A percentile compares a stretch with the other conserved stretches of the same genome.
phyloP scores from a whole-genome alignment of 2,797 vertebrate genomes.

The Chelidonichthys spinosus region DNA sequence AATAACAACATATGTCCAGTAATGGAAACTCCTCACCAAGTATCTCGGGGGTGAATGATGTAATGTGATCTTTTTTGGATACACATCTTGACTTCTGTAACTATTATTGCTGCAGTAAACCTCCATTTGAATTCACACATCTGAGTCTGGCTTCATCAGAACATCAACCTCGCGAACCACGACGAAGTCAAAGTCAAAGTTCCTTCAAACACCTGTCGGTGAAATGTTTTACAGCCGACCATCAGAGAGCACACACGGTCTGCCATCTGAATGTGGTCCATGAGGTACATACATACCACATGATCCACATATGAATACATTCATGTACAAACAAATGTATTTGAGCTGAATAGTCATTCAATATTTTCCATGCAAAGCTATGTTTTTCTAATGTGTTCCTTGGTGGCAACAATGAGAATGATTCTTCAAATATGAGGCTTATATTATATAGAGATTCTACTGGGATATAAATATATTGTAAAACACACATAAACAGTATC shows the following conservation, averaged over 20 bases:
- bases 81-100: no score
- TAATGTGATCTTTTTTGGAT: no score
- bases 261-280: slow-evolving; percentile 3
- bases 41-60: no score
- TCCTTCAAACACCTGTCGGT: neutral
- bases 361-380: neutral
- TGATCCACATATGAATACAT: neutral
- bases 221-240: neutral
- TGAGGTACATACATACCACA: neutral
- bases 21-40: no score
- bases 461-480: neutral
- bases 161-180: no score
- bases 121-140: no score
- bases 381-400: neutral
- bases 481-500: neutral
- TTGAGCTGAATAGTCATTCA: neutral
- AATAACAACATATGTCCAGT: no score
- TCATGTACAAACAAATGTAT: neutral
- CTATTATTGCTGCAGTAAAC: no score
- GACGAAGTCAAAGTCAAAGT: neutral
- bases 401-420: neutral
- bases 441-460: neutral
- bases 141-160: no score
- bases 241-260: neutral
- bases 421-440: neutral